phyloP scores from a whole-genome alignment of 2,888 invertebrate genomes.

The Catocala nupta region DNA sequence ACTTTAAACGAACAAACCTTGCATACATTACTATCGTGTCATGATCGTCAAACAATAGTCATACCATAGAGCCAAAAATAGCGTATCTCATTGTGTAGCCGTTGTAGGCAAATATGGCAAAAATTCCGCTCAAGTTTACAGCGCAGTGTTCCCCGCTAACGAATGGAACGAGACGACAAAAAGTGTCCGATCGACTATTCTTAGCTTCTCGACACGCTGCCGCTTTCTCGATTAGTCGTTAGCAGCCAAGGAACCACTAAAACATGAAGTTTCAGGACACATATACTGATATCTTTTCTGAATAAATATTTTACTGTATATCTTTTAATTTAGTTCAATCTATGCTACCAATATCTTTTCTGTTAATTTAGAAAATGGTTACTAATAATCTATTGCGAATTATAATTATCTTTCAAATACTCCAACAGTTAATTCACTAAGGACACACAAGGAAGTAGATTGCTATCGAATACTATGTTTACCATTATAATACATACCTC shows the following conservation, averaged over 20 bases:
- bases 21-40: background rate
- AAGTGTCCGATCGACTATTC: slow-evolving; percentile 72
- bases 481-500: no score
- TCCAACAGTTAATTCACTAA: no score
- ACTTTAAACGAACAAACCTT: no score
- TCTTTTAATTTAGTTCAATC: no score
- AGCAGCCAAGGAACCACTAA: slow-evolving; percentile 41
- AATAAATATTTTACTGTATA: background rate
- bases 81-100: slow-evolving; percentile 38
- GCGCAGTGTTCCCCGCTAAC: slow-evolving; percentile 60
- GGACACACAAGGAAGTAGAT: no score
- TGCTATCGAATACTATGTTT: no score
- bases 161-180: slow-evolving; percentile 73
- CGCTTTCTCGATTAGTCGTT: slow-evolving; percentile 67
- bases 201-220: slow-evolving; percentile 62
- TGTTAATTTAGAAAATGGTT: no score
- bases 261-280: slow-evolving; percentile 14
- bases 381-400: no score
- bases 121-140: slow-evolving; percentile 46
- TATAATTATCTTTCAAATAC: no score
- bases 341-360: no score
- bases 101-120: slow-evolving; percentile 54
- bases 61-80: slow-evolving; percentile 5
- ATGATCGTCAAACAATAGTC: slow-evolving; percentile 6
- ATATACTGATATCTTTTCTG: background rate